Evolutionary conservation across 1,140 invertebrate species (phyloP), one percentile per base, ranked within the genome.

Genomic region (Achatina immaculata): DNA sequence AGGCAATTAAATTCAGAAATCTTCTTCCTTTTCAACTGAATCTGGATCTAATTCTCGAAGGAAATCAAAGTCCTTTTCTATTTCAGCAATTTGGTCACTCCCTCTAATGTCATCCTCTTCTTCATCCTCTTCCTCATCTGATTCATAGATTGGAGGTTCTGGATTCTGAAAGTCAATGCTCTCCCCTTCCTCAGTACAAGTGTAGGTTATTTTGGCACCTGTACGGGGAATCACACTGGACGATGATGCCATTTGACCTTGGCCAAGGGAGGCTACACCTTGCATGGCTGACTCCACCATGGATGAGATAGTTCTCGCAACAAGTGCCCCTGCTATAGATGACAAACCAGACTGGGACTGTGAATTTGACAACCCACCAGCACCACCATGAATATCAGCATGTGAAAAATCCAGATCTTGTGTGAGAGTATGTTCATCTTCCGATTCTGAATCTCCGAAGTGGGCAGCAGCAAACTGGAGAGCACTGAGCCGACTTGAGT

Each of bases 51-150:
- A 85, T 14, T 88, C 85, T n/a, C 86, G 84, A 31, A 89, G 74
- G 83, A 89, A 89, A 31, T 89, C 88, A 86, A 89, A 89, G 72
- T 89, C 88, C 71, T 88, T 87, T 65, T 85, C 85, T 78, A 88
- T 88, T 75, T 89, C 84, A 28, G 82, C 80, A 45, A 83, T 80
- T 62, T 83, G 65, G 21, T 76, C 69, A 43, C 65, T 69, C 78
- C 80, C 79, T 81, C 74, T 65, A 74, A 74, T n/a, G 38, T 75
- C 65, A 66, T 78, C 75, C n/a, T 76, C 75, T 36, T 77, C 66
- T 36, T 82, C 81, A 42, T 78, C 66, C 62, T 82, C 82, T 55
- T 85, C 83, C 80, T 85, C 85, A 36, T 81, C 73, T 69, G 69
- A 79, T 40, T 79, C 84, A 24, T 73, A 65, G 48, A 77, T 83